Base-by-base conservation (phyloP, 1,140 invertebrate species). In the Pentalonia nigronervosa region DNA sequence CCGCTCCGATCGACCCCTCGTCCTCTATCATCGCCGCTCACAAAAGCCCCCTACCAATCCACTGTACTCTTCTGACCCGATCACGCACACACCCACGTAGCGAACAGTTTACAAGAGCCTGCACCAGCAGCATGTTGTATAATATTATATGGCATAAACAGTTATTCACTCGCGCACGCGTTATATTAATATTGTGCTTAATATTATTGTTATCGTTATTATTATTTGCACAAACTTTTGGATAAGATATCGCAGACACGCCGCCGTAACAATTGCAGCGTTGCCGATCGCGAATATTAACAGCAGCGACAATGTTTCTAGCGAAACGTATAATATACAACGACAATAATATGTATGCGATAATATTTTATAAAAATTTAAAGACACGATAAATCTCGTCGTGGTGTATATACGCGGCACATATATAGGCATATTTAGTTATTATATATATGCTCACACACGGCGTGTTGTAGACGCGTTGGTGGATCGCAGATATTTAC, bases 401-500 rank as follows among this genome's bases (percentile, higher is more conserved):
- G 60, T 11, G n/a, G 1, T n/a, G 60, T 14, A 30, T 14, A 30
- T 0, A 41, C 41, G 41, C 23, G 34, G 36, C 3, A 3, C 23
- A 48, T 87, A 11, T 48, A 48, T 7, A 45, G 7, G 14, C 25
- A 14, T 23, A 25, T 45, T 45, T 20, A 17, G 20, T 6, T 20
- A 1, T 3, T 2, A 41, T 45, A 84, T 14, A 45, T 25, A 45
- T 1, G 45, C 9, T 3, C 7, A 48, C 7, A 87, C 30, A 48
- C 25, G 1, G 36, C 1, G 36, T 21, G 8, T 25, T 41, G 30
- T 48, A 34, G 2, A 34, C 1, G n/a, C 41, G 25, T 41, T 45
- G 23, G 23, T 30, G 30, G 86, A 20, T 8, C 86, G 47, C 86
- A 88, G 50, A 88, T 50, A 88, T 88, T 88, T 88, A 88, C 86